These are phyloP conservation scores for Neoscelio sp. DNA, from an alignment of 2,888 invertebrate species.

Conservation along the genomic window DNA sequence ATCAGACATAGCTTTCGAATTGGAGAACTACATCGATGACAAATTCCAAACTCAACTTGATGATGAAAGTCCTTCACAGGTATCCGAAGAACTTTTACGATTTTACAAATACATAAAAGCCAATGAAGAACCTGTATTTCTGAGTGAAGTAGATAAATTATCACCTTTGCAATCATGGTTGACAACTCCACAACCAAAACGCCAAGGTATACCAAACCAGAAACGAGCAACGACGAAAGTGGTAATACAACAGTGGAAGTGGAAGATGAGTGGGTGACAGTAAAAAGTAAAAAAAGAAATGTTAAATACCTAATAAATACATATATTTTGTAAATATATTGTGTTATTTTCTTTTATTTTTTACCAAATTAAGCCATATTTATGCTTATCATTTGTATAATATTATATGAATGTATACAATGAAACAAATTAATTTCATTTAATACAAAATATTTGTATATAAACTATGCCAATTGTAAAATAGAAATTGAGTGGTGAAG, in stretches of 20 bases:
- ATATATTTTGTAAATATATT: too few relatives aligned
- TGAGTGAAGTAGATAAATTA: constrained; percentile 74
- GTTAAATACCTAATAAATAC: constrained; percentile 30
- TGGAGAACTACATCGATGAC: constrained; percentile 79
- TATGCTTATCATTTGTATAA: too few relatives aligned
- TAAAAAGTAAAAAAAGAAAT: constrained; percentile 71
- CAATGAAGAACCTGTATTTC: constrained; percentile 70
- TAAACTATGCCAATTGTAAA: too few relatives aligned
- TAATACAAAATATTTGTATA: too few relatives aligned
- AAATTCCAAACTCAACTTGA: constrained; percentile 77
- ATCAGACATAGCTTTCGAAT: constrained; percentile 75
- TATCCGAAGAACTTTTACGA: constrained; percentile 77
- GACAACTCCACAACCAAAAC: constrained; percentile 35
- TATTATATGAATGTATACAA: too few relatives aligned
- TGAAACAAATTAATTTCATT: too few relatives aligned
- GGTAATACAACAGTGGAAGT: constrained; percentile 70
- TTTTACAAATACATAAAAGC: constrained; percentile 74
- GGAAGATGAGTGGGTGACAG: constrained; percentile 76
- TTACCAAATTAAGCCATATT: too few relatives aligned
- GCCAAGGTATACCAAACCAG: constrained; percentile 8
- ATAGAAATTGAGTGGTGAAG: too few relatives aligned
- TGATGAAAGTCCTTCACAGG: constrained; percentile 77
- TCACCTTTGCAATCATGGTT: constrained; percentile 78
- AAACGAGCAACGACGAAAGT: constrained; percentile 32
- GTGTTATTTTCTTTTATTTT: too few relatives aligned